Base-by-base conservation (phyloP, 2,888 invertebrate species). In the Oscheius onirici region DNA sequence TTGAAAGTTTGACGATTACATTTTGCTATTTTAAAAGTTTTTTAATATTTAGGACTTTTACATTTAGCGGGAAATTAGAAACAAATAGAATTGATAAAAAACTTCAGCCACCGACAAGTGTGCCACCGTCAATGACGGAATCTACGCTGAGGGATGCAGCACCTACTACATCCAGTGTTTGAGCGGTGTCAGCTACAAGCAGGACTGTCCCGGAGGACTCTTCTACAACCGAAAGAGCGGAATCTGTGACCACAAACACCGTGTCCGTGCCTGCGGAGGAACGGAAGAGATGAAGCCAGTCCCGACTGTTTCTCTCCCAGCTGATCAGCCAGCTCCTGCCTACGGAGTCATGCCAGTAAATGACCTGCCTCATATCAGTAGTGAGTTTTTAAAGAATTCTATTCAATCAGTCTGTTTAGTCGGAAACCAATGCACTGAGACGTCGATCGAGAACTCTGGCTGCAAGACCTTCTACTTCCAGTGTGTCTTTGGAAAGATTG, bases 181-280 rank as follows among this genome's bases (percentile, higher is more conserved):
- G 43, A 26, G 71, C 28, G 71, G 61, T 17, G 60, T 57, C 20
- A 78, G 76, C 0, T 24, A 46, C 28, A 66, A 67, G 46, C 17
- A 26, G 17, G 67, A 43, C 11, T 80, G 80, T 55, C 76, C 76
- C 34, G 58, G n/a, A 17, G 68, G 17, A 11, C 71, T 80, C 8
- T 68, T 75, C 20, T 80, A 61, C 75, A 80, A 79, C 44, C 60
- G 75, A n/a, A 76, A 77, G 61, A 55, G 41, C 11, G 73, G 71
- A 55, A 60, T 68, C n/a, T 80, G 80, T 60, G 80, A 80, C 65
- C 74, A 75, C 61, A n/a, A 26, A 13, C 8, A 20, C 8, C 69
- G 70, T 52, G 66, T 73, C 15, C 69, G 69, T 24, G 82, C 72
- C 5, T 84, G 84, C 54, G 80, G 79, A 54, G 82, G 40, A 28